phyloP scores from a whole-genome alignment of 1,140 invertebrate species.

The Philotrypesis tridentata region DNA sequence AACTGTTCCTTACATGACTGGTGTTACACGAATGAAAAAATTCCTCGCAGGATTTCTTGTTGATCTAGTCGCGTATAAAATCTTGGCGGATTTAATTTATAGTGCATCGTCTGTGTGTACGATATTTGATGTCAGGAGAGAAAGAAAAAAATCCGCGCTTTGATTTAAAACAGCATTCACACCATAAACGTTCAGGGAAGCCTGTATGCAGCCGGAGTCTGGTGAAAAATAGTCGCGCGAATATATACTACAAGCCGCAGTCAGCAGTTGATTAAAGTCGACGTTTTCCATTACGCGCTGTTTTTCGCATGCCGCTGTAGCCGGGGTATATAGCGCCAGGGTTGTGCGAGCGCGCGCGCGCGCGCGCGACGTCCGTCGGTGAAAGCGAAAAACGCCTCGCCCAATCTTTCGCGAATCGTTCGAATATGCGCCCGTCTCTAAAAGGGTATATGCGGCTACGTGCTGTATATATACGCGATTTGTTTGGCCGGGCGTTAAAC shows the following conservation, averaged over 20 bases:
- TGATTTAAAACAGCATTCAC: not conserved
- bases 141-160: not conserved
- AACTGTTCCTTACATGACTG: too few species aligned
- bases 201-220: not conserved
- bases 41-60: too few species aligned
- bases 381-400: constrained; percentile 24
- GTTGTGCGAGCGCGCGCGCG: too few species aligned
- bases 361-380: not conserved
- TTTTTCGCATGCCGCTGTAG: constrained; percentile 5
- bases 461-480: not conserved
- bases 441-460: not conserved
- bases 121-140: not conserved
- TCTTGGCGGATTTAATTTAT: not conserved
- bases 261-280: constrained; percentile 44
- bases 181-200: not conserved
- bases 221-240: constrained; percentile 33
- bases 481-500: constrained; percentile 40
- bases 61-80: too few species aligned
- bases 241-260: not conserved
- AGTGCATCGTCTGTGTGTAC: not conserved
- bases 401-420: constrained; percentile 43
- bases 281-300: constrained; percentile 42
- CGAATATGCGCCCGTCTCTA: not conserved
- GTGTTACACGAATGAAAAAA: too few species aligned
- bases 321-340: not conserved